Evolutionary conservation across 2,888 invertebrate species (phyloP).

Genomic region (Cantharis lateralis): DNA sequence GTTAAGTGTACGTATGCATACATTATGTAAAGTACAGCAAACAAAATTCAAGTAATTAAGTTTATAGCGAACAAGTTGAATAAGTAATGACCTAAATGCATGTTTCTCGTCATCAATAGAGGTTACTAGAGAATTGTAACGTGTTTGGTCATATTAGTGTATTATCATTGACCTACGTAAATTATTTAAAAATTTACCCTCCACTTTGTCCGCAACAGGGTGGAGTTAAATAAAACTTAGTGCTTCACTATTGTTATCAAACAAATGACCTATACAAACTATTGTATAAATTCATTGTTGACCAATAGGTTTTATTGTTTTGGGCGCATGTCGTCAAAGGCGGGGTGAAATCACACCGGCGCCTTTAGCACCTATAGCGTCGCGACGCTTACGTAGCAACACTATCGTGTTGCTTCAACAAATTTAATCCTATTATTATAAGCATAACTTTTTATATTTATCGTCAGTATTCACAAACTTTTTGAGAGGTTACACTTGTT

Average conservation of each 20-base stretch:
- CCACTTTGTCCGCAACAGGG: conserved; percentile 36
- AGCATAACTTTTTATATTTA: not conserved
- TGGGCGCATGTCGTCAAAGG: conserved; percentile 46
- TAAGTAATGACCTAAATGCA: conserved; percentile 25
- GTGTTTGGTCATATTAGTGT: conserved; percentile 35
- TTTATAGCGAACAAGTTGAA: conserved; percentile 18
- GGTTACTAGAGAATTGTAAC: conserved; percentile 25
- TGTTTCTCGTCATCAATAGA: conserved; percentile 20
- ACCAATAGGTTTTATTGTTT: conserved; percentile 39
- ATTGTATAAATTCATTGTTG: conserved; percentile 31
- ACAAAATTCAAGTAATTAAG: conserved; percentile 6
- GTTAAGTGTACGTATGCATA: not conserved
- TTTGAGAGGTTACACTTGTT: not conserved
- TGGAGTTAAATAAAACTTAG: conserved; percentile 41
- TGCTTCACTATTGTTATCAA: conserved; percentile 33
- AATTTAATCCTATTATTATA: conserved; percentile 11
- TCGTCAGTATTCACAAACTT: not conserved
- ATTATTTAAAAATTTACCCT: conserved; percentile 36
- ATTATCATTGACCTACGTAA: conserved; percentile 38
- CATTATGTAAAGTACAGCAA: not conserved
- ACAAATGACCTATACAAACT: conserved; percentile 20
- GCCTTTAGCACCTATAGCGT: conserved; percentile 40
- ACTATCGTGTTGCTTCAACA: conserved; percentile 27
- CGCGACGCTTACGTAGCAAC: conserved; percentile 48
- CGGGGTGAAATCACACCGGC: conserved; percentile 40